phyloP scores from a whole-genome alignment of 2,888 invertebrate species.

The Agrotis clavis region DNA sequence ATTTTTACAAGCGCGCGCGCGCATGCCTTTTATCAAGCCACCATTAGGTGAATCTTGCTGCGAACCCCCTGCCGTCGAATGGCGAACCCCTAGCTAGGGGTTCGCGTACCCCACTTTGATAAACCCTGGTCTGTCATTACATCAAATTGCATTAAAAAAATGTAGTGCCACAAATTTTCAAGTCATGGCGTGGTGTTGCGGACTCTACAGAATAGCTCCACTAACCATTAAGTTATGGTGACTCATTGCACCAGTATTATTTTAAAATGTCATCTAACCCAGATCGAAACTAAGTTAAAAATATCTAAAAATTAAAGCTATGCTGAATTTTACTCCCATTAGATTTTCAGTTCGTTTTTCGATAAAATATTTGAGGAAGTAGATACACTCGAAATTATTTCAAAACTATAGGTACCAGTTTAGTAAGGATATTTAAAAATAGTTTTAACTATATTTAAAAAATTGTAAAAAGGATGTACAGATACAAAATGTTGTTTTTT shows the following conservation, averaged over 20 bases:
- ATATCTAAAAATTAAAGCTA: slow-evolving; percentile 34
- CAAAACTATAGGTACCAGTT: slow-evolving; percentile 24
- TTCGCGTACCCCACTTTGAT: too few species aligned
- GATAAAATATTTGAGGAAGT: slow-evolving; percentile 41
- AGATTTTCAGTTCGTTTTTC: slow-evolving; percentile 32
- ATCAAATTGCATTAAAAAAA: too few species aligned
- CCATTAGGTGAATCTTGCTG: too few species aligned
- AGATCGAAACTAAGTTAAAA: slow-evolving; percentile 22
- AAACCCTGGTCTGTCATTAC: too few species aligned
- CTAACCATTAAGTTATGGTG: not conserved
- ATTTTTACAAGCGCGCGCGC: too few species aligned
- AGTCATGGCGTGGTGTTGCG: too few species aligned
- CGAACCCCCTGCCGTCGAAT: too few species aligned
- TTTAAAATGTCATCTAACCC: not conserved
- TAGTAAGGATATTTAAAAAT: slow-evolving; percentile 48
- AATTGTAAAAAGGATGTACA: slow-evolving; percentile 60
- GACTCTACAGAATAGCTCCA: too few species aligned
- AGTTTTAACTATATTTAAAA: slow-evolving; percentile 59
- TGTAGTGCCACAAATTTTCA: too few species aligned
- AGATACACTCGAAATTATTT: slow-evolving; percentile 41
- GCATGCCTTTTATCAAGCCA: too few species aligned
- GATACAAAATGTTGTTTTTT: slow-evolving; percentile 56
- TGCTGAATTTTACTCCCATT: slow-evolving; percentile 32
- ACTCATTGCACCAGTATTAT: not conserved
- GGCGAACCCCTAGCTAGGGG: too few species aligned